Evolutionary conservation across 37 sponge, comb jelly and placozoan genomes (phyloP), one percentile per base, ranked within the genome.

Genomic region (Halisarca cf. caerulea): DNA sequence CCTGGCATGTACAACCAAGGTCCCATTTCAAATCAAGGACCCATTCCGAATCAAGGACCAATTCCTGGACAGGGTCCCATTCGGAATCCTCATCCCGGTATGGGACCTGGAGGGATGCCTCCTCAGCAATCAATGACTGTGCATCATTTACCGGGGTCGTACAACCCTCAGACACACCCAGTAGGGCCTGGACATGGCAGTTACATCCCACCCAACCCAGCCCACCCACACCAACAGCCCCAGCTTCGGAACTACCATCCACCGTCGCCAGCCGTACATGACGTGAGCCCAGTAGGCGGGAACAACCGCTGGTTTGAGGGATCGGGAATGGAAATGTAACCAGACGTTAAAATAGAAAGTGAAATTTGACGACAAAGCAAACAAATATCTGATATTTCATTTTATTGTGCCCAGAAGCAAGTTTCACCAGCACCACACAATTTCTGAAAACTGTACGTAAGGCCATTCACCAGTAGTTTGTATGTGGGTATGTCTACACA

Each of bases 211-310:
- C 78, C 83, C 30, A 53, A 75, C 25, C 81, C 75, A 43, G 78
- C 88, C 27, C 80, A 79, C 58, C 71, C 64, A 62, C 79, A 86
- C 73, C 77, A 87, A 2, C 79, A 82, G 34, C 83, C 82, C 11
- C 85, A 68, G 45, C 68, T 28, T 36, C 86, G 72, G 35, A 75
- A 83, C 41, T 72, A 77, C 38, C 82, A 69, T 8, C 83, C 81
- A 32, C 83, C 73, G 15, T 59, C 83, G 23, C 83, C 58, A n/a
- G 68, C 83, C 6, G 45, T 74, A 23, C 77, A 74, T 71, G 77
- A 74, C 6, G 36, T 74, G 45, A 74, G 77, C 15, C 77, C 77
- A 2, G 45, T n/a, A 2, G 45, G 45, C 41, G 64, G 64, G 6
- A 62, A 62, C 64, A 40, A 40, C 7, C 42, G 42, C 15, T 74